phyloP scores from a whole-genome alignment of 2,797 vertebrate genomes.

The Halcyon chelicuti region DNA sequence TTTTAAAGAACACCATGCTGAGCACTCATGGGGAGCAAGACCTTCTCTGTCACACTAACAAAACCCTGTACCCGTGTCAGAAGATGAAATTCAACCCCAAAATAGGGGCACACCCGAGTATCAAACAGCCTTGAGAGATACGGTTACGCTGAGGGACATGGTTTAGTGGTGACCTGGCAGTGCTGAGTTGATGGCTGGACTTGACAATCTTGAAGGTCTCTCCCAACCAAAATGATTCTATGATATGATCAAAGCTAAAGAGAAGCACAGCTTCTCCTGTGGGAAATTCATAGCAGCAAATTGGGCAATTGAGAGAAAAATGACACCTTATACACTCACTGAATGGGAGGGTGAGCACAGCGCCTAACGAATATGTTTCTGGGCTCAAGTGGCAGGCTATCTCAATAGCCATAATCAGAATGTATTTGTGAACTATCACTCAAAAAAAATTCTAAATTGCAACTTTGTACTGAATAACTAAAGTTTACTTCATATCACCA shows the following conservation, averaged over 20 bases:
- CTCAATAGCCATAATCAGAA: not conserved
- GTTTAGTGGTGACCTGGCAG: not conserved
- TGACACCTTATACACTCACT: not conserved
- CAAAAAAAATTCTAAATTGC: not conserved
- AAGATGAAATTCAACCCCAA: not conserved
- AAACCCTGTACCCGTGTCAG: not conserved
- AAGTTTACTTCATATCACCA: not conserved
- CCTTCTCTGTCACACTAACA: not conserved
- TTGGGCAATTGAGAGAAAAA: not conserved
- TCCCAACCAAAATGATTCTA: too few species aligned
- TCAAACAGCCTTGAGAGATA: not conserved
- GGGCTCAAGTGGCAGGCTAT: not conserved
- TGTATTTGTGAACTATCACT: not conserved
- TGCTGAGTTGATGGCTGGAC: not conserved
- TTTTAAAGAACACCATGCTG: not conserved
- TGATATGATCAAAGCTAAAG: not conserved
- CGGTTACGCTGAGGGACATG: not conserved
- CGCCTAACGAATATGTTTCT: not conserved
- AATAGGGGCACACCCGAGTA: not conserved
- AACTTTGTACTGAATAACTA: not conserved
- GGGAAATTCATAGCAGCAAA: not conserved
- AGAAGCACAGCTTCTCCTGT: not conserved
- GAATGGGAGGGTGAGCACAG: not conserved
- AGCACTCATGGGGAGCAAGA: not conserved
- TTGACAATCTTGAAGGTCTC: too few species aligned